A percentile compares a stretch with the other conserved stretches of the same genome.
Evolutionary conservation across 2,888 invertebrate genomes (phyloP).

Genomic region (Drosophila nr. perissopoda): DNA sequence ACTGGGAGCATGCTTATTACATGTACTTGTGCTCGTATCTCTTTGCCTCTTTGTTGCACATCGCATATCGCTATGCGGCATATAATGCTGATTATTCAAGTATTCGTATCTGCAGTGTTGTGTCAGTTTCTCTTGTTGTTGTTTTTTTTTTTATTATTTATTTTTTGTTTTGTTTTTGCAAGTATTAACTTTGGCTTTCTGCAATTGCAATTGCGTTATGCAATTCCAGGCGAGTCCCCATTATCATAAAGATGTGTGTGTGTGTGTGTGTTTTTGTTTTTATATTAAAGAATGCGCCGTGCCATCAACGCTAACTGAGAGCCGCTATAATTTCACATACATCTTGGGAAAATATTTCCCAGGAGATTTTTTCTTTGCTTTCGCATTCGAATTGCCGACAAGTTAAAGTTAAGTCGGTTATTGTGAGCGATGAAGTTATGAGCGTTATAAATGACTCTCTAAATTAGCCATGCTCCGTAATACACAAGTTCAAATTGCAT

Average conservation of each 20-base stretch:
- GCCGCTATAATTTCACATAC: constrained; percentile 61
- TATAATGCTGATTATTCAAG: constrained; percentile 78
- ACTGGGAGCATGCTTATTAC: constrained; percentile 14
- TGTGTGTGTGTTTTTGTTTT: constrained; percentile 8
- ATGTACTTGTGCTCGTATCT: constrained; percentile 17
- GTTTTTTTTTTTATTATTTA: not conserved
- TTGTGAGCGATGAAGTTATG: constrained; percentile 17
- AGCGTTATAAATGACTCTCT: constrained; percentile 11
- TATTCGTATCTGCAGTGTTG: constrained; percentile 60
- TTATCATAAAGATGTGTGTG: constrained; percentile 58
- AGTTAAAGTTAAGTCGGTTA: constrained; percentile 14
- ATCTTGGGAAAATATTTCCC: constrained; percentile 50
- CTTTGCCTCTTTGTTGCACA: constrained; percentile 41
- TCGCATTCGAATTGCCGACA: constrained; percentile 14
- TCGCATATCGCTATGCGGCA: constrained; percentile 56
- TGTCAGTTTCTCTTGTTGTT: constrained; percentile 56
- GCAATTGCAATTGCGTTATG: constrained; percentile 68
- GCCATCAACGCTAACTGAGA: constrained; percentile 22
- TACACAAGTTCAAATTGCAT: not conserved
- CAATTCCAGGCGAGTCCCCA: constrained; percentile 41
- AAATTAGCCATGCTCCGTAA: constrained; percentile 13
- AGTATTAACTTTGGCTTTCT: constrained; percentile 51
- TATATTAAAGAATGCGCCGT: constrained; percentile 52
- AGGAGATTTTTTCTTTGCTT: constrained; percentile 46
- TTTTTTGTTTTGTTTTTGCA: constrained; percentile 2